Base-by-base conservation (phyloP, 1,140 invertebrate genomes). In the Spodoptera litura region DNA sequence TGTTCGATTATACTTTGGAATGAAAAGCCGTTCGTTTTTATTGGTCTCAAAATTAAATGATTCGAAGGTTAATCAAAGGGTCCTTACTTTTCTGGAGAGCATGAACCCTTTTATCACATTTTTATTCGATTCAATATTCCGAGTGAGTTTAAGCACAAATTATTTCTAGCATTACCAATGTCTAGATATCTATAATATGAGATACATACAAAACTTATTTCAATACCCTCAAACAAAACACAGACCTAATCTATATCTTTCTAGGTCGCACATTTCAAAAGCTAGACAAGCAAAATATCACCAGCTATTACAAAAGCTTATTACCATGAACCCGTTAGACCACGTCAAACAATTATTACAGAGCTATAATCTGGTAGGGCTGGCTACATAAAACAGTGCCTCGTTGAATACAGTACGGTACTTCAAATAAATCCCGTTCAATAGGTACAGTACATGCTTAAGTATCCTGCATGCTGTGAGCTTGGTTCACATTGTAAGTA, bases 401-500 rank as follows among this genome's bases (percentile, higher is more conserved):
- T 72, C 25, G 15, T 68, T 52, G 64, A 73, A 59, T 73, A 59
- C 56, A 15, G 71, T 59, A 59, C 56, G 52, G 35, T 59, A 53
- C 53, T 74, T 44, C 49, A 51, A 38, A 75, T 75, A 75, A 75
- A 75, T 75, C 59, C 44, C 73, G 49, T 62, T 53, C 73, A 75
- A 64, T 75, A 44, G 38, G 6, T 44, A 44, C 38, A 44, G 38
- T 44, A 75, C 59, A 75, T 64, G 73, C 38, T 64, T 75, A 62
- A 75, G 73, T 61, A 64, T 64, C 59, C 64, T 20, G 73, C 58
- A 75, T 62, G 73, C 73, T 75, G 38, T 74, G 73, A 75, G 59
- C 44, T 20, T n/a, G 44, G 56, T 75, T 75, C 73, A 62, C 72
- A 75, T 75, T 75, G 58, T 75, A 52, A 75, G 73, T 75, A 75